Conservation (phyloP, 2,113 vertebrate genomes). For the Cyanocitta stelleri region DNA sequence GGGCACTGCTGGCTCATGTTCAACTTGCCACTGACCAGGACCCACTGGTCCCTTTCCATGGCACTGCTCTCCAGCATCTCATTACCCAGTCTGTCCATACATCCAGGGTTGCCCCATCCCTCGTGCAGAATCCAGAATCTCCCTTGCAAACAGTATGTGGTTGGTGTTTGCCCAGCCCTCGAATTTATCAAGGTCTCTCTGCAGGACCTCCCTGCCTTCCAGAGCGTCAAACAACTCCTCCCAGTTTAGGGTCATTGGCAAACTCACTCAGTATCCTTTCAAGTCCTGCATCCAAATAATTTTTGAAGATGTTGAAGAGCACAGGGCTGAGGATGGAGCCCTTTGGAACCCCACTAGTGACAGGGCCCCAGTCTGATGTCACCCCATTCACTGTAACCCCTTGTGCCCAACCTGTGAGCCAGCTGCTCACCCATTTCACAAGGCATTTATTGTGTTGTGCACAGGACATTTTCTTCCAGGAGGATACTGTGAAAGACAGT, state of each 20-base stretch:
- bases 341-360: background rate
- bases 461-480: background rate
- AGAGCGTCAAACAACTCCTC: background rate
- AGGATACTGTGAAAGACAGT: background rate
- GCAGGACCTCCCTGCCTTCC: background rate
- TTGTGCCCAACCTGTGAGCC: accelerated
- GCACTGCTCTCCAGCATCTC: background rate
- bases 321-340: background rate
- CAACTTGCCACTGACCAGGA: accelerated
- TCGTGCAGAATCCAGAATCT: background rate
- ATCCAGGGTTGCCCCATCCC: background rate
- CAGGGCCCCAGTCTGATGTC: background rate
- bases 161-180: background rate
- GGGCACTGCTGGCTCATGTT: background rate
- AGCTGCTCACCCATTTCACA: accelerated
- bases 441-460: background rate
- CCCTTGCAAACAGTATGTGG: background rate
- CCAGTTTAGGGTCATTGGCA: background rate
- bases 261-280: background rate
- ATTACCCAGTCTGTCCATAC: background rate
- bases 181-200: background rate
- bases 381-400: background rate
- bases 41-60: background rate
- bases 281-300: background rate
- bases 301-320: background rate